Evolutionary conservation across 2,888 invertebrate species (phyloP).

Genomic region (Adela reaumurella): DNA sequence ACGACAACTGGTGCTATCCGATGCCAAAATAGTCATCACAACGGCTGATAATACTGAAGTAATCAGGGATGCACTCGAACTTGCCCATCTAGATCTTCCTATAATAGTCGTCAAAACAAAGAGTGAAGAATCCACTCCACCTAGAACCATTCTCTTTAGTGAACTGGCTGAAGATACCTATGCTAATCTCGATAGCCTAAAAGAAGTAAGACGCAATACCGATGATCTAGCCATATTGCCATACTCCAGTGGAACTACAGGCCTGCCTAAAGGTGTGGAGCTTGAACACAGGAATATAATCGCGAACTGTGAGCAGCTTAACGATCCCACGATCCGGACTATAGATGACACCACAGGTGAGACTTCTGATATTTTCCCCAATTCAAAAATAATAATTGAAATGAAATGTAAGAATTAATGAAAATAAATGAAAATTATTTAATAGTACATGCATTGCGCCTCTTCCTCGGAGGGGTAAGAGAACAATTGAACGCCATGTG

Average conservation of each 20-base stretch:
- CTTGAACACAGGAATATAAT: slow-evolving; percentile 60
- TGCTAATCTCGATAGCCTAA: slow-evolving; percentile 52
- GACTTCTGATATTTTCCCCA: slow-evolving; percentile 6
- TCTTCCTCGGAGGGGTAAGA: too few relatives aligned
- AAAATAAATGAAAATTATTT: too few relatives aligned
- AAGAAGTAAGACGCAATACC: slow-evolving; percentile 32
- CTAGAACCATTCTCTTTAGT: slow-evolving; percentile 57
- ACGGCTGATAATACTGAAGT: slow-evolving; percentile 44
- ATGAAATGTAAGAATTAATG: too few relatives aligned
- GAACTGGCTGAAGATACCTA: slow-evolving; percentile 57
- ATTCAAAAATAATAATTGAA: neutral
- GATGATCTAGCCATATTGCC: slow-evolving; percentile 69
- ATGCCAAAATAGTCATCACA: slow-evolving; percentile 62
- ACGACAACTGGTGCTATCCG: slow-evolving; percentile 59
- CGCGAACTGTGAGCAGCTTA: slow-evolving; percentile 44
- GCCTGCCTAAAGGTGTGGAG: slow-evolving; percentile 74
- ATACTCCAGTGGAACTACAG: slow-evolving; percentile 87
- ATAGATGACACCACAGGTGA: slow-evolving; percentile 39
- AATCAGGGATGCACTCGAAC: slow-evolving; percentile 43
- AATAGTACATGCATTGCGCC: too few relatives aligned
- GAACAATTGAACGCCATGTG: too few relatives aligned
- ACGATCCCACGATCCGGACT: slow-evolving; percentile 22
- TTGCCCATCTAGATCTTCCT: slow-evolving; percentile 47
- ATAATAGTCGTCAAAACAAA: slow-evolving; percentile 48
- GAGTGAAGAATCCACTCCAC: slow-evolving; percentile 31